Percentiles rank a stretch among this genome's conserved stretches.
Conservation (phyloP, 2,888 invertebrate genomes). For the Lasiommata megera region DNA sequence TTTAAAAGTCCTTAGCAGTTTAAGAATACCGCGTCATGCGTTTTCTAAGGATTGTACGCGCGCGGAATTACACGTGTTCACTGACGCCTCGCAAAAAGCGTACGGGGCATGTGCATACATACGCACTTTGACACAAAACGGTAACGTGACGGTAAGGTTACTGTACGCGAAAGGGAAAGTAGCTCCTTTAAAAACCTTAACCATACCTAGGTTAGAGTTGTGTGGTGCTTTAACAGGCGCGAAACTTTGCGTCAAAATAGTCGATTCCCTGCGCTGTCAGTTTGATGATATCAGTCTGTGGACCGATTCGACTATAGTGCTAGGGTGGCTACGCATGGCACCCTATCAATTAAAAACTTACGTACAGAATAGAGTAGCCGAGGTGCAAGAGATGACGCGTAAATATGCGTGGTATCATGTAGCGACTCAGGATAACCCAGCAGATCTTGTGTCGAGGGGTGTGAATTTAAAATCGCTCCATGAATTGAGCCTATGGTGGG, state of each 20-base stretch:
- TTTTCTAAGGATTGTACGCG: too few species aligned
- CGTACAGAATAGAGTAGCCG: slow-evolving; percentile 21
- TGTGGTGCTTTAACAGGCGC: slow-evolving; percentile 15
- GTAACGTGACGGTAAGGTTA: slow-evolving; percentile 8
- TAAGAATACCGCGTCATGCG: too few species aligned
- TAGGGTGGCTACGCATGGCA: slow-evolving; percentile 34
- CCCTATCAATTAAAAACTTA: slow-evolving; percentile 28
- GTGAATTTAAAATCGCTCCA: not conserved
- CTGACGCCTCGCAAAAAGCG: slow-evolving; percentile 21
- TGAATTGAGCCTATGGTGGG: slow-evolving; percentile 18
- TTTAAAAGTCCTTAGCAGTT: too few species aligned
- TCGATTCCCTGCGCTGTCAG: slow-evolving; percentile 13
- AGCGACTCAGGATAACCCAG: not conserved
- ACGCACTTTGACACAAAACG: slow-evolving; percentile 4
- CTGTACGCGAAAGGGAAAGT: slow-evolving; percentile 23
- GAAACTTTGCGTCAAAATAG: slow-evolving; percentile 18
- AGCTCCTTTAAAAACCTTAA: slow-evolving; percentile 19
- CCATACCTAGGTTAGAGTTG: not conserved
- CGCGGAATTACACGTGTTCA: slow-evolving; percentile 23
- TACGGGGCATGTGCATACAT: slow-evolving; percentile 28
- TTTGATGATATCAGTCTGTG: slow-evolving; percentile 27
- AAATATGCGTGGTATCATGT: not conserved
- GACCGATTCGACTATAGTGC: slow-evolving; percentile 36
- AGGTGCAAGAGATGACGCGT: slow-evolving; percentile 31
- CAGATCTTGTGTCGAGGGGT: slow-evolving; percentile 14